A percentile compares a stretch with the other conserved stretches of the same genome.
phyloP scores from a whole-genome alignment of 1,140 invertebrate genomes.

The Drosophila pallidifrons region DNA sequence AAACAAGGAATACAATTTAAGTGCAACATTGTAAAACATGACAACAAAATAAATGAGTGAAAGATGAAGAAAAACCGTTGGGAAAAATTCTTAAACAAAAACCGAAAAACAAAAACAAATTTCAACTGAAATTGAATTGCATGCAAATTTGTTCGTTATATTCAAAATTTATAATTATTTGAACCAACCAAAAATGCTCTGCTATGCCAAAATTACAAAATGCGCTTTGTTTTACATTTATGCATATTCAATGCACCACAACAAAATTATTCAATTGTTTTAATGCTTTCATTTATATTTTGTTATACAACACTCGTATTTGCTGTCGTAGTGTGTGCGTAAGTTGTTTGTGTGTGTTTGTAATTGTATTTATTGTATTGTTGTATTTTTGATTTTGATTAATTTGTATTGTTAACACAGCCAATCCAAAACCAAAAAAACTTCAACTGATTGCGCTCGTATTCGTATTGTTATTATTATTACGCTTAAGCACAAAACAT shows the following conservation, averaged over 20 bases:
- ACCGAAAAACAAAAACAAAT: conserved; percentile 16
- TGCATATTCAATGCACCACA: conserved; percentile 67
- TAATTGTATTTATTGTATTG: conserved; percentile 41
- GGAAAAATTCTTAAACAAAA: conserved; percentile 37
- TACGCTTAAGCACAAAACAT: conserved; percentile 55
- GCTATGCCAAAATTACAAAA: conserved; percentile 70
- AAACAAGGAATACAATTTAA: conserved; percentile 74
- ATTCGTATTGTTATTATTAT: conserved; percentile 4
- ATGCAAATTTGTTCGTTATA: conserved; percentile 45
- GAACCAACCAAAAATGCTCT: conserved; percentile 37
- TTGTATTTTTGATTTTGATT: conserved; percentile 31
- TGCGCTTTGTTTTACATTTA: conserved; percentile 81
- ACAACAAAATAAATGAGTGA: conserved; percentile 58
- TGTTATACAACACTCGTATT: conserved; percentile 28
- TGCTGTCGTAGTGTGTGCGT: conserved; percentile 52
- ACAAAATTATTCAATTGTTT: conserved; percentile 58
- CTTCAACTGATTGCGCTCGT: conserved; percentile 37
- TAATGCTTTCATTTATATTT: conserved; percentile 65
- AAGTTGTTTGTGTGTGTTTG: conserved; percentile 78
- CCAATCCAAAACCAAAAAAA: conserved; percentile 32
- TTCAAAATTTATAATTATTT: conserved; percentile 69
- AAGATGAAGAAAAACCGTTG: conserved; percentile 30
- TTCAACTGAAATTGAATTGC: conserved; percentile 37
- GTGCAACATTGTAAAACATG: conserved; percentile 83
- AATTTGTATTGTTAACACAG: conserved; percentile 48